Percentiles rank a stretch among this genome's conserved stretches.
Evolutionary conservation across 2,888 invertebrate species (phyloP).

Genomic region (Tinea trinotella): DNA sequence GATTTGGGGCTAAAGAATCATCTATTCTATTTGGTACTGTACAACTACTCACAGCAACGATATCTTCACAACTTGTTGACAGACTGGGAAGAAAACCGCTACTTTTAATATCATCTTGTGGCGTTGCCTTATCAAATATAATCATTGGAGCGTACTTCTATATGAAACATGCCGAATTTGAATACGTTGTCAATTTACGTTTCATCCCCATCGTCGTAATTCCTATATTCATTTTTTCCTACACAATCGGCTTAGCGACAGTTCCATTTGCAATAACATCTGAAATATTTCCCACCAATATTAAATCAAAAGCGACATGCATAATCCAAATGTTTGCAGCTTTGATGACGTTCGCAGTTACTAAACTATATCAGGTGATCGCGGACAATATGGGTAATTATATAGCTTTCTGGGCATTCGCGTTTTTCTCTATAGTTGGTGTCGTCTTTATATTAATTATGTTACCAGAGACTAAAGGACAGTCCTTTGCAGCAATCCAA

Average conservation of each 20-base stretch:
- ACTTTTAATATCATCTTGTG: slow-evolving; percentile 70
- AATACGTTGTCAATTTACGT: slow-evolving; percentile 54
- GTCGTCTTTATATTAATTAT: slow-evolving; percentile 64
- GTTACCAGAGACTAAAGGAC: slow-evolving; percentile 75
- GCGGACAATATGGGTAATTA: slow-evolving; percentile 64
- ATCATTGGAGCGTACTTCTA: slow-evolving; percentile 71
- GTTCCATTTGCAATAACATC: slow-evolving; percentile 76
- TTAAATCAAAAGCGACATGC: slow-evolving; percentile 76
- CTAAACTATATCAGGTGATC: slow-evolving; percentile 70
- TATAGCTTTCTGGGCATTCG: slow-evolving; percentile 71
- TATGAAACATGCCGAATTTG: slow-evolving; percentile 56
- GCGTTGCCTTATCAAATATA: slow-evolving; percentile 65
- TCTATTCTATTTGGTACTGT: slow-evolving; percentile 68
- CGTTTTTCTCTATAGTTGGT: slow-evolving; percentile 58
- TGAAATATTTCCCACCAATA: slow-evolving; percentile 76
- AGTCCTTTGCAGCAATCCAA: slow-evolving; percentile 73
- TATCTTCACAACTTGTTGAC: slow-evolving; percentile 73
- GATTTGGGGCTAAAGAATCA: slow-evolving; percentile 58
- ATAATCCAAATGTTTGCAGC: slow-evolving; percentile 75
- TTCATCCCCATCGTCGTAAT: slow-evolving; percentile 74
- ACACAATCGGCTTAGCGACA: slow-evolving; percentile 75
- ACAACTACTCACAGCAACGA: slow-evolving; percentile 67
- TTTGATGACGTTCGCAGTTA: slow-evolving; percentile 71
- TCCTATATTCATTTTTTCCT: slow-evolving; percentile 74
- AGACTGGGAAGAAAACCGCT: slow-evolving; percentile 74